Evolutionary conservation across 1,140 invertebrate genomes (phyloP).

Genomic region (Drosophila hydei): DNA sequence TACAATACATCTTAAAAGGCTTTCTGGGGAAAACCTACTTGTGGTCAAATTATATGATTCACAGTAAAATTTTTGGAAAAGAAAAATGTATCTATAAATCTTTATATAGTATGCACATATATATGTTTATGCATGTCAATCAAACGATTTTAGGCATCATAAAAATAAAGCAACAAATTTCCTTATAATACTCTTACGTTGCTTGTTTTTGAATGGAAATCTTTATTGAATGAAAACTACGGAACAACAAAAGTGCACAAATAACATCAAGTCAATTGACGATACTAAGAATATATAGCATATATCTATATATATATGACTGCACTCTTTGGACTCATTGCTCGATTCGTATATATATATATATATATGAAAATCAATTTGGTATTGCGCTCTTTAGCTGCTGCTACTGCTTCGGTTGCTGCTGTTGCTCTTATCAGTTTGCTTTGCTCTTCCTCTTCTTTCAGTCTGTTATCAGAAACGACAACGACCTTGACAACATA

Average conservation of each 20-base stretch:
- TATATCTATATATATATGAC: background rate
- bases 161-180: constrained; percentile 9
- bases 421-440: constrained; percentile 12
- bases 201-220: constrained; percentile 13
- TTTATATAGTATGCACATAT: background rate
- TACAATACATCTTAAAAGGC: no score
- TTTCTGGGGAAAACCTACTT: background rate
- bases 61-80: background rate
- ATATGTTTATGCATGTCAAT: background rate
- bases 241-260: background rate
- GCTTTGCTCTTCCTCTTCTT: background rate
- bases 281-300: background rate
- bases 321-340: background rate
- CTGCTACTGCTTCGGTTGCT: background rate
- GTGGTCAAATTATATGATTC: background rate
- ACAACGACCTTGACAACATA: constrained; percentile 22
- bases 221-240: constrained; percentile 21
- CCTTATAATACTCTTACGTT: background rate
- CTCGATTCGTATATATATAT: background rate
- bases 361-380: background rate
- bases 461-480: constrained; percentile 2
- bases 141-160: background rate
- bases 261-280: constrained; percentile 1
- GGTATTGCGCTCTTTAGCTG: background rate
- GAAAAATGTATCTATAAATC: background rate